Evolutionary conservation across 2,797 vertebrate species (phyloP).

Genomic region (Hoplostethus atlanticus): DNA sequence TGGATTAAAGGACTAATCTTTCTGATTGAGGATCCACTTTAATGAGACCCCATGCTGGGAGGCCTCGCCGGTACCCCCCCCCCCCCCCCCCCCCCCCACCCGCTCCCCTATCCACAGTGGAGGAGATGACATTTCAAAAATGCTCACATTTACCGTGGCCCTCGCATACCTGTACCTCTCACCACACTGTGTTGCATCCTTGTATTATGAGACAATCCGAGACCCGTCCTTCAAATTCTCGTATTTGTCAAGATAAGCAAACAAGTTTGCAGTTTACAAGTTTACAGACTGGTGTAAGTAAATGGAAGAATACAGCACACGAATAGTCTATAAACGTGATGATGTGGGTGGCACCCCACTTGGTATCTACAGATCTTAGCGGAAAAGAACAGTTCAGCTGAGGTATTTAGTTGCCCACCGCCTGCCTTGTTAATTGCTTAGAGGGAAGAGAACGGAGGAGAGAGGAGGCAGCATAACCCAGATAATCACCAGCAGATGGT

Average conservation of each 20-base stretch:
- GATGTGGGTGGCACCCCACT: background rate
- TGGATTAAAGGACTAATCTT: constrained; percentile 59
- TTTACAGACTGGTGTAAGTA: background rate
- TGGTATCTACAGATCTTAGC: background rate
- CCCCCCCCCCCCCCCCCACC: too few species aligned
- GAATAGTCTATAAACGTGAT: background rate
- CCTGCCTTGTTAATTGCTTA: constrained; percentile 11
- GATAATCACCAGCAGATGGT: constrained; percentile 62
- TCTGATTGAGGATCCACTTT: constrained; percentile 49
- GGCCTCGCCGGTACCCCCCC: background rate
- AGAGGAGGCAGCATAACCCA: constrained; percentile 2
- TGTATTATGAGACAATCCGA: too few species aligned
- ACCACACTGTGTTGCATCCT: background rate
- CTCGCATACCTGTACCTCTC: background rate
- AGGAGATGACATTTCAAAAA: constrained; percentile 7
- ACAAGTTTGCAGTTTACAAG: background rate
- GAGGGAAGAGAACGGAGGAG: constrained; percentile 21
- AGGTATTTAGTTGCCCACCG: background rate
- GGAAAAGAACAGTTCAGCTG: background rate
- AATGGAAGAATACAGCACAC: background rate
- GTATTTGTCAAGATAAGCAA: too few species aligned
- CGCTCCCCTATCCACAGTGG: background rate
- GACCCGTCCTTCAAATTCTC: too few species aligned
- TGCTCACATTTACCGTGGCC: background rate
- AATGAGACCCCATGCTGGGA: constrained; percentile 44